Evolutionary conservation across 1,140 invertebrate species (phyloP).

Genomic region (Maniola jurtina): DNA sequence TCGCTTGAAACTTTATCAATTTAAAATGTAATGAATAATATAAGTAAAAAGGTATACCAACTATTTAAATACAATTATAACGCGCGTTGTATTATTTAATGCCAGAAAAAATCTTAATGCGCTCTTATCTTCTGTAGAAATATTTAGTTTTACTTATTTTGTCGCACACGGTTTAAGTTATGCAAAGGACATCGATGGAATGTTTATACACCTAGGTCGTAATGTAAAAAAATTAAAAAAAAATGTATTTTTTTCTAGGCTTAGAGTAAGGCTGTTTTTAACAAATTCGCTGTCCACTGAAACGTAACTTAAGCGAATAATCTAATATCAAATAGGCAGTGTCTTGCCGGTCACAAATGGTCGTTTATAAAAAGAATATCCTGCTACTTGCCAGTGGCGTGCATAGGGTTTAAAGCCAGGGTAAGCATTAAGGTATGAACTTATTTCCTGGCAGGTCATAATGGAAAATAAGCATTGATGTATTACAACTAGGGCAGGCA

Average conservation of each 20-base stretch:
- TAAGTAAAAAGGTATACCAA: too few relatives aligned
- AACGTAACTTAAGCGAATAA: neutral
- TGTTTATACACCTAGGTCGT: neutral
- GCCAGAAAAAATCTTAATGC: too few relatives aligned
- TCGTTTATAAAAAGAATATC: neutral
- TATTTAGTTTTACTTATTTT: conserved; percentile 8
- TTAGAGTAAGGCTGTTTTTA: neutral
- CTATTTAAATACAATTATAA: too few relatives aligned
- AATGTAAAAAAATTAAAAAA: neutral
- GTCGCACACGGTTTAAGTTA: neutral
- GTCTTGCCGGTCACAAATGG: too few relatives aligned
- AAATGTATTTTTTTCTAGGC: neutral
- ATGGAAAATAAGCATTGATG: too few relatives aligned
- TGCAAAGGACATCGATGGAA: neutral
- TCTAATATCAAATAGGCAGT: neutral
- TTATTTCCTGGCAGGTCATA: too few relatives aligned
- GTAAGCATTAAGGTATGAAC: too few relatives aligned
- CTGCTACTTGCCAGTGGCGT: neutral
- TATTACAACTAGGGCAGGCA: too few relatives aligned
- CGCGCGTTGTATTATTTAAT: too few relatives aligned
- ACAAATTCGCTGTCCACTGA: neutral
- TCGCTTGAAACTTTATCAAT: too few relatives aligned
- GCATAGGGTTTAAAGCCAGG: too few relatives aligned
- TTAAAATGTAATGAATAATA: too few relatives aligned
- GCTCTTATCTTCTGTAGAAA: neutral